These are phyloP conservation scores for Trichechus manatus DNA, from an alignment of 2,113 vertebrate species.

Conservation along the genomic window DNA sequence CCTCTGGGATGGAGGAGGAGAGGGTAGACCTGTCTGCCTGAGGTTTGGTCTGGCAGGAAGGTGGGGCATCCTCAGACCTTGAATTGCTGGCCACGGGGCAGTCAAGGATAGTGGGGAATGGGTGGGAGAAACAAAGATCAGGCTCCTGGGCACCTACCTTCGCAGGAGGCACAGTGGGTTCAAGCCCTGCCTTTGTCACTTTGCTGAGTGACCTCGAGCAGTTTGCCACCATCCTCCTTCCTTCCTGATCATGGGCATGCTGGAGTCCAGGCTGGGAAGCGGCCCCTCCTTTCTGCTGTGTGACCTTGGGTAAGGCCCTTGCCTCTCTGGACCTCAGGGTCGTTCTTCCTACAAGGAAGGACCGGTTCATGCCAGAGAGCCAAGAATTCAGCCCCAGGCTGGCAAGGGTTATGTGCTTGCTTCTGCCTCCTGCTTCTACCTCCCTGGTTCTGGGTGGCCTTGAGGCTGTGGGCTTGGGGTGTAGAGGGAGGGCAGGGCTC, in stretches of 20 bases:
- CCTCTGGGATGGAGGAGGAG: background rate
- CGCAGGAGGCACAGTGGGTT: accelerated
- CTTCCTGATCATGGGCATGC: background rate
- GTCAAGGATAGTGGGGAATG: background rate
- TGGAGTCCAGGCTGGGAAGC: too few relatives aligned
- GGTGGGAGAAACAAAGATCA: background rate
- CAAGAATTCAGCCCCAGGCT: background rate
- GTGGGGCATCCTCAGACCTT: background rate
- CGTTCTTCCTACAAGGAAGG: background rate
- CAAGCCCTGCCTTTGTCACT: background rate
- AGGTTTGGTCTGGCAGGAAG: background rate
- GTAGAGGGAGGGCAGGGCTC: too few relatives aligned
- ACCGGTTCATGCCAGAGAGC: background rate
- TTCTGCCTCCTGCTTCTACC: background rate
- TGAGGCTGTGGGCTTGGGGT: background rate
- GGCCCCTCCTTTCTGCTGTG: background rate
- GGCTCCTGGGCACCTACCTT: background rate
- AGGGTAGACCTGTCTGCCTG: background rate
- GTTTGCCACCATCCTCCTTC: background rate
- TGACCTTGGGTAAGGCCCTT: background rate
- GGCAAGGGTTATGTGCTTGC: background rate
- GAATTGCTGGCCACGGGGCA: background rate
- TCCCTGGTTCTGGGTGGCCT: background rate
- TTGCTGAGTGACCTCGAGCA: background rate
- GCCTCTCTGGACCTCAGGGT: background rate